These are phyloP conservation scores for Pogonomyrmex barbatus DNA, from an alignment of 1,140 invertebrate species.

Conservation along the genomic window DNA sequence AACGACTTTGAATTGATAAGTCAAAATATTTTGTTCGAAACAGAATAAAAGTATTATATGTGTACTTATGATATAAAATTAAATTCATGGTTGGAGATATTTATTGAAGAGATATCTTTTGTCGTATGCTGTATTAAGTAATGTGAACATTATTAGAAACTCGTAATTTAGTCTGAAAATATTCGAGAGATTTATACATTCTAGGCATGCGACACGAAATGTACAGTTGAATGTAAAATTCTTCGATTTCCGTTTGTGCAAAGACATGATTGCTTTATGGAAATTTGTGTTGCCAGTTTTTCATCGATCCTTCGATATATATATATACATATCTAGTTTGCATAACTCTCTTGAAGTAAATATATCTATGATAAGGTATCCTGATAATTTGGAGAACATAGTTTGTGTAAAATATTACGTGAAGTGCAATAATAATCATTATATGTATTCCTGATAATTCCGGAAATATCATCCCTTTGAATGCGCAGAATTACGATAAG, in stretches of 20 bases:
- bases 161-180: constrained; percentile 27
- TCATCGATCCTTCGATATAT: background rate
- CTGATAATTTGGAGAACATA: constrained; percentile 34
- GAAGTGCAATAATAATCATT: constrained; percentile 60
- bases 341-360: constrained; percentile 43
- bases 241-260: constrained; percentile 1
- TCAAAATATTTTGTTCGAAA: constrained; percentile 2
- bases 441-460: constrained; percentile 42
- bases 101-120: background rate
- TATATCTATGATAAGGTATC: constrained; percentile 23
- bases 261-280: background rate
- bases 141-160: constrained; percentile 12
- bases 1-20: background rate
- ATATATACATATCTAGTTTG: background rate
- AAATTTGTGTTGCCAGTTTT: background rate
- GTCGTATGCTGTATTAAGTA: background rate
- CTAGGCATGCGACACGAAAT: background rate
- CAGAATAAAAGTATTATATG: constrained; percentile 33
- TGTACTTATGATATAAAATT: constrained; percentile 15
- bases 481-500: background rate
- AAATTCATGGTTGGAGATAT: background rate
- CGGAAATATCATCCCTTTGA: constrained; percentile 27
- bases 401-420: constrained; percentile 57
- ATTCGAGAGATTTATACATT: constrained; percentile 46
- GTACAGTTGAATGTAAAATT: constrained; percentile 8